phyloP scores from a whole-genome alignment of 2,888 invertebrate genomes.

The Lathronympha strigana region DNA sequence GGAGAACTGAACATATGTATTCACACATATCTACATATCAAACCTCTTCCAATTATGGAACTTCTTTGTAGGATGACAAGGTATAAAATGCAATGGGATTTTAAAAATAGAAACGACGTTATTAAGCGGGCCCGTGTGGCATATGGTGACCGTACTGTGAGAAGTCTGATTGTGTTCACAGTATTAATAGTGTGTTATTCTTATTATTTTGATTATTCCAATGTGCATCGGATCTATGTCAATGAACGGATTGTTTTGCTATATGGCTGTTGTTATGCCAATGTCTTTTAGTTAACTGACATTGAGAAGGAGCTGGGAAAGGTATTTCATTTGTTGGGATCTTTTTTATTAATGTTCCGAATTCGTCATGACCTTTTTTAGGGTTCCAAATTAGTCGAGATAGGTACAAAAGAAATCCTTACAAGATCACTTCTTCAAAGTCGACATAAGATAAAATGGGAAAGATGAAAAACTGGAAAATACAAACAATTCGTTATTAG shows the following conservation, averaged over 20 bases:
- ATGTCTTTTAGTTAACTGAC: not conserved
- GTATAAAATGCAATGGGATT: not conserved
- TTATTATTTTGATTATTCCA: constrained; percentile 22
- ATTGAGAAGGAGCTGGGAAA: not conserved
- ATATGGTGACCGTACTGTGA: constrained; percentile 47
- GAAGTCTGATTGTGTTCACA: constrained; percentile 60
- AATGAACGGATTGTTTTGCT: constrained; percentile 10
- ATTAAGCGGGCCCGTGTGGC: not conserved
- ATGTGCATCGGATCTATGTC: constrained; percentile 4
- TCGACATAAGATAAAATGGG: no score
- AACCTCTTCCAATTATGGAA: no score
- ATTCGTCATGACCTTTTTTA: no score
- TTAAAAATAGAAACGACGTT: not conserved
- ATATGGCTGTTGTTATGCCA: not conserved
- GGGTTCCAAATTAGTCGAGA: no score
- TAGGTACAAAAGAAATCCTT: no score
- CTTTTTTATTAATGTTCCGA: no score
- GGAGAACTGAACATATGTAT: no score
- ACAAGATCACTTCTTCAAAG: no score
- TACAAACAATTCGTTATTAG: no score
- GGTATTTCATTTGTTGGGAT: no score
- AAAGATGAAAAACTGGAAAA: no score
- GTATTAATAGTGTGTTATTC: constrained; percentile 52
- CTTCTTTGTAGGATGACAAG: not conserved
- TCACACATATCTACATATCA: no score